Base-by-base conservation (phyloP, 1,140 invertebrate species). In the Drosophila mayri region DNA sequence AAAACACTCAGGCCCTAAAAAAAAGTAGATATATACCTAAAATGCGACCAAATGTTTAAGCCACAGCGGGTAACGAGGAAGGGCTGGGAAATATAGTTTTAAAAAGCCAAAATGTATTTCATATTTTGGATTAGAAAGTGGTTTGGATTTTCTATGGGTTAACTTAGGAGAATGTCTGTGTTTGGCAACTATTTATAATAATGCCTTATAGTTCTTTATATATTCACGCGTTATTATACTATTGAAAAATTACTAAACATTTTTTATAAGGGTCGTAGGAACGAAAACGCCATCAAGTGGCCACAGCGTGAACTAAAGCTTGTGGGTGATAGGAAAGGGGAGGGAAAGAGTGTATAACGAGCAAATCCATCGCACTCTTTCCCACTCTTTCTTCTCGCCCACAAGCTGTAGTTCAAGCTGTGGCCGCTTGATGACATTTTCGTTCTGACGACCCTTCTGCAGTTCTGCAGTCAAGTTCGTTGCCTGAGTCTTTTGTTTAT, bases 401-500 rank as follows among this genome's bases (percentile, higher is more conserved):
- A 22, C 1, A 22, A 22, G 22, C 22, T 22, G 22, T 22, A 22
- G 22, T 22, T 22, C 22, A 22, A 22, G 3, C 22, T 22, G 22
- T 22, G 22, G 25, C 4, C 25, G 25, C 3, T 25, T 4, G 25
- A 25, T 25, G 25, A 4, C 25, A 4, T 5, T 25, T 25, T 25
- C 25, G 25, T 25, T 25, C 25, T 25, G 4, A 25, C 4, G 4
- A 25, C 4, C 22, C 22, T 25, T 25, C 25, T 25, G 25, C 25
- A 49, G 10, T 25, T 25, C 25, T 25, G 25, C 25, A 49, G 10
- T 79, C 76, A 67, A 49, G 84, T 83, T 88, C 62, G 79, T 88
- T 81, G 84, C 55, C 54, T 66, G 64, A 78, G 76, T 88, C 77
- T 80, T 88, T 84, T 88, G 85, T 88, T 84, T 68, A 14, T 4